Evolutionary conservation across 1,140 invertebrate genomes (phyloP).

Genomic region (Cyclina sinensis): DNA sequence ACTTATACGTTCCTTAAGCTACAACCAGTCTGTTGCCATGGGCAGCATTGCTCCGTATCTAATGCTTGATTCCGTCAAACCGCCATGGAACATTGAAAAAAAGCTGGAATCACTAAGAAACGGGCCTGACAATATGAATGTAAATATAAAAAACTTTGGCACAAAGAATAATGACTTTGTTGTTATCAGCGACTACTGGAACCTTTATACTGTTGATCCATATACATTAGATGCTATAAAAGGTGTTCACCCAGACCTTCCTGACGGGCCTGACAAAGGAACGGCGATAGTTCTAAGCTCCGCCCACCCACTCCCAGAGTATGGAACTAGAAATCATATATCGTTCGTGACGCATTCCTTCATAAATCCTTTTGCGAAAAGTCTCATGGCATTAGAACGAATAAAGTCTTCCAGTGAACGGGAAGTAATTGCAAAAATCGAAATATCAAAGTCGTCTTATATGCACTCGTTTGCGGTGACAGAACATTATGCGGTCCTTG

Average conservation of each 20-base stretch:
- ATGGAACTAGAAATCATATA: conserved; percentile 73
- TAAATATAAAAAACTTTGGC: conserved; percentile 78
- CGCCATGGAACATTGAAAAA: conserved; percentile 73
- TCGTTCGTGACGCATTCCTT: conserved; percentile 76
- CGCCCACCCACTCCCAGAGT: conserved; percentile 80
- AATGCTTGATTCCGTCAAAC: conserved; percentile 75
- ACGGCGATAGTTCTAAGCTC: conserved; percentile 74
- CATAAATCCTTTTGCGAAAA: conserved; percentile 66
- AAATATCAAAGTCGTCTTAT: conserved; percentile 78
- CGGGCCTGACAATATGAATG: conserved; percentile 83
- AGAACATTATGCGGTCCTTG: conserved; percentile 77
- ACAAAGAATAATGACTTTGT: conserved; percentile 70
- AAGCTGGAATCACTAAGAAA: conserved; percentile 72
- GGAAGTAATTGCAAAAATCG: conserved; percentile 74
- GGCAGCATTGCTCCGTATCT: conserved; percentile 79
- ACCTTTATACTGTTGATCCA: conserved; percentile 77
- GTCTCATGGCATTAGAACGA: conserved; percentile 73
- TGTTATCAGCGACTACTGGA: conserved; percentile 82
- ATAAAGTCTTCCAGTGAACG: conserved; percentile 72
- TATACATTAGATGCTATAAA: conserved; percentile 71
- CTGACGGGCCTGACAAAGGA: conserved; percentile 44
- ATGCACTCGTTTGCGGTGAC: conserved; percentile 84
- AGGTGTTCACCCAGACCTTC: conserved; percentile 25
- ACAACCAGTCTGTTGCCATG: conserved; percentile 73
- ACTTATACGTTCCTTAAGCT: conserved; percentile 76